Evolutionary conservation across 92 coral and sea anemone species (phyloP).

Genomic region (Siderastrea radians): DNA sequence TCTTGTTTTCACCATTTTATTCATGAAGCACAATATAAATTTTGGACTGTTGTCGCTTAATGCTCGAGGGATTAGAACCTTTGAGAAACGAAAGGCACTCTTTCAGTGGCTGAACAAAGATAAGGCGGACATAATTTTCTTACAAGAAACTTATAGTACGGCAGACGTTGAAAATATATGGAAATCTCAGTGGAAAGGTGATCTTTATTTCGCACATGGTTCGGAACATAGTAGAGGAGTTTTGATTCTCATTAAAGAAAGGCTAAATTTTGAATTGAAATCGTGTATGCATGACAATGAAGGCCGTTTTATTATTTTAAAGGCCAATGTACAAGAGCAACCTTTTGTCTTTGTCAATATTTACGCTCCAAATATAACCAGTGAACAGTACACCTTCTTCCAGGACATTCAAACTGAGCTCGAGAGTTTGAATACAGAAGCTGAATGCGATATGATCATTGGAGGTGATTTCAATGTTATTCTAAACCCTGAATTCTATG

Average conservation of each 20-base stretch:
- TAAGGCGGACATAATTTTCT: slow-evolving; percentile 35
- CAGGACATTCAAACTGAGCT: slow-evolving; percentile 11
- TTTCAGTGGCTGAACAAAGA: slow-evolving; percentile 48
- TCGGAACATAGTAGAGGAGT: slow-evolving; percentile 62
- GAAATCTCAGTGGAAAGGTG: slow-evolving; percentile 55
- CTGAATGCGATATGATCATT: slow-evolving; percentile 26
- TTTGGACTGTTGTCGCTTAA: slow-evolving; percentile 48
- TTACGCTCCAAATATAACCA: slow-evolving; percentile 47
- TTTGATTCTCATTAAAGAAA: slow-evolving; percentile 33
- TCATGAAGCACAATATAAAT: slow-evolving; percentile 27
- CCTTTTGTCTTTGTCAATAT: slow-evolving; percentile 48
- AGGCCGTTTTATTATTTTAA: background rate
- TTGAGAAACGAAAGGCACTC: slow-evolving; percentile 49
- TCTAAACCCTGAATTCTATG: too few species aligned
- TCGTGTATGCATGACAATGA: too few species aligned
- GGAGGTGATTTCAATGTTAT: slow-evolving; percentile 15
- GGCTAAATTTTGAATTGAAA: slow-evolving; percentile 30
- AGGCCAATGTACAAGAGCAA: slow-evolving; percentile 26
- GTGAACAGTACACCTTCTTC: slow-evolving; percentile 29
- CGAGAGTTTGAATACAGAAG: background rate
- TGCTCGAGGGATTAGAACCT: slow-evolving; percentile 62
- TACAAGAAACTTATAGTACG: slow-evolving; percentile 66
- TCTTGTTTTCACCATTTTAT: background rate
- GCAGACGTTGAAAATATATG: slow-evolving; percentile 35
- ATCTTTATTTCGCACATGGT: slow-evolving; percentile 58